phyloP scores from a whole-genome alignment of 2,113 vertebrate genomes.

The Vimba vimba region DNA sequence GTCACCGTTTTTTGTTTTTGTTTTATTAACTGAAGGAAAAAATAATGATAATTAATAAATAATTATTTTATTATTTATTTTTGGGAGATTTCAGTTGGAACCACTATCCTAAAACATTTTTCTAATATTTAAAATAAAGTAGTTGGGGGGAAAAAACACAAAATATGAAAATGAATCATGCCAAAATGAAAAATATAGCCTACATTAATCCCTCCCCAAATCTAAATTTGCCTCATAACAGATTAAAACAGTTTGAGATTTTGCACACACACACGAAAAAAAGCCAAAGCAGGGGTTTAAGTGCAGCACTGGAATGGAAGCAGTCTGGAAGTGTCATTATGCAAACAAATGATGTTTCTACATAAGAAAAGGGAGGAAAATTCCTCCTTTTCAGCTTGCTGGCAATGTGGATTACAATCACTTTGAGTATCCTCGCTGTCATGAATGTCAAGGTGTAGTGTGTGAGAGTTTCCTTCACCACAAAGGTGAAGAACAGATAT shows the following conservation, averaged over 20 bases:
- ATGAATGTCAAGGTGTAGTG: constrained; percentile 55
- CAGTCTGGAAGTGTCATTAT: constrained; percentile 38
- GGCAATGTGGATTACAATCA: constrained; percentile 54
- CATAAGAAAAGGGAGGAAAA: constrained; percentile 43
- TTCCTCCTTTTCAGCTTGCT: constrained; percentile 49
- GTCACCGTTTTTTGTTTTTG: too few species aligned
- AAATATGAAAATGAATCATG: background rate
- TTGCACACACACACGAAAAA: background rate
- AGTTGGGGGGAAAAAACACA: background rate
- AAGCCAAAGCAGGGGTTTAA: constrained; percentile 2
- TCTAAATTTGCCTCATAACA: background rate
- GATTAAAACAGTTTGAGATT: constrained; percentile 4
- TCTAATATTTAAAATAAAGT: background rate
- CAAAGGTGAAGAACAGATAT: constrained; percentile 61
- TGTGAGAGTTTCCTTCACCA: constrained; percentile 47
- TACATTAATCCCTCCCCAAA: background rate
- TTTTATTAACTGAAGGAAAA: background rate
- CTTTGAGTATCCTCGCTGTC: constrained; percentile 49
- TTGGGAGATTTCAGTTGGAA: too few species aligned
- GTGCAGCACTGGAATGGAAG: background rate
- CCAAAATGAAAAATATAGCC: background rate
- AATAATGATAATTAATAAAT: too few species aligned
- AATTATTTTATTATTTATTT: too few species aligned
- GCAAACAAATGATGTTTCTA: constrained; percentile 30
- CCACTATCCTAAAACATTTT: too few species aligned